Percentiles rank a stretch among this genome's conserved stretches.
These are phyloP conservation scores for Eledona agricola DNA, from an alignment of 2,888 invertebrate genomes.

Conservation along the genomic window DNA sequence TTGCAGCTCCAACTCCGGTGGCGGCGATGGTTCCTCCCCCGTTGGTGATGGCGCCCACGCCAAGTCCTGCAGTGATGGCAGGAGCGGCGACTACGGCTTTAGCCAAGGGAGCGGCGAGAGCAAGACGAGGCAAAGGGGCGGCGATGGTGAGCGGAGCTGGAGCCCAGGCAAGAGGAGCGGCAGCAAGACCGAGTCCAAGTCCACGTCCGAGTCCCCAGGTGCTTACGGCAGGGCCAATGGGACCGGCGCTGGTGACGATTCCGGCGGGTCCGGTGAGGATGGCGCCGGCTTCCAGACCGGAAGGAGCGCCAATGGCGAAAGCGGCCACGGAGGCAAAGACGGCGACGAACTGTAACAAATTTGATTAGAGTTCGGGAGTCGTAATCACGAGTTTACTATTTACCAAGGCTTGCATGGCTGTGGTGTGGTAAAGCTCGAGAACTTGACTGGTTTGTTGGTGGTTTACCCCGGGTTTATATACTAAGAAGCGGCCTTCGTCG, in stretches of 20 bases:
- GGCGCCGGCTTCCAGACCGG: slow-evolving; percentile 23
- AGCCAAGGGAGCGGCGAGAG: slow-evolving; percentile 14
- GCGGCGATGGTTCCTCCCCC: slow-evolving; percentile 45
- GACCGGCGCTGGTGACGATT: slow-evolving; percentile 32
- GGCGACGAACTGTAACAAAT: slow-evolving; percentile 36
- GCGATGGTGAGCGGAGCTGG: no score
- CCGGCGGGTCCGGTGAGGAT: slow-evolving; percentile 33
- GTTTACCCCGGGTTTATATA: slow-evolving; percentile 3
- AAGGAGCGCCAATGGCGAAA: slow-evolving; percentile 34
- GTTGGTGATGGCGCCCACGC: slow-evolving; percentile 42
- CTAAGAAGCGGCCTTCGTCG: slow-evolving; percentile 2
- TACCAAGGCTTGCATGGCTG: slow-evolving; percentile 39
- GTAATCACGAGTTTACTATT: not conserved
- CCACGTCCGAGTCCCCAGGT: no score
- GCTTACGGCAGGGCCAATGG: slow-evolving; percentile 36
- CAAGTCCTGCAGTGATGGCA: slow-evolving; percentile 3
- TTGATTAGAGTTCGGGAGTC: not conserved
- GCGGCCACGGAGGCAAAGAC: slow-evolving; percentile 41
- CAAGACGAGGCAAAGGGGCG: no score
- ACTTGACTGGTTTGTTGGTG: slow-evolving; percentile 8
- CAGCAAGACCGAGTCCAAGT: no score
- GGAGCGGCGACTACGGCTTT: slow-evolving; percentile 9
- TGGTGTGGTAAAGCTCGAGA: slow-evolving; percentile 12
- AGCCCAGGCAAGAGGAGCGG: no score
- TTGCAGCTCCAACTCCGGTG: slow-evolving; percentile 51